Evolutionary conservation across 2,113 vertebrate genomes (phyloP).

Genomic region (Bombycilla garrulus): DNA sequence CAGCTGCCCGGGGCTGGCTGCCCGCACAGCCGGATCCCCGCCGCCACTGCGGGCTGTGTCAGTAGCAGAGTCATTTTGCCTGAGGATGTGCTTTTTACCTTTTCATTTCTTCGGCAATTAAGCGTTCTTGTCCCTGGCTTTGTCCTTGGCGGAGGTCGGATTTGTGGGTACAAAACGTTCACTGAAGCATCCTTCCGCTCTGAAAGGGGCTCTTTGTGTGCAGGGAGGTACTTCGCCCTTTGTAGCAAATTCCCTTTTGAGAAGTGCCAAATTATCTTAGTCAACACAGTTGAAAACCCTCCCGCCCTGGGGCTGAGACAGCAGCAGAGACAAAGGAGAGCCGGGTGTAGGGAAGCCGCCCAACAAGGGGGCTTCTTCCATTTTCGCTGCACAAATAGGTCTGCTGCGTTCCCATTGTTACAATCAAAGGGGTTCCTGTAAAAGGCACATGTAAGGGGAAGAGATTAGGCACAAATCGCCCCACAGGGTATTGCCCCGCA

Average conservation of each 20-base stretch:
- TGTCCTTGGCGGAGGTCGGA: constrained; percentile 56
- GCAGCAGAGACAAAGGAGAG: constrained; percentile 42
- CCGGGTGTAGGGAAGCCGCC: constrained; percentile 23
- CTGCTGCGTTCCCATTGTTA: neutral
- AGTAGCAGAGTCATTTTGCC: constrained; percentile 63
- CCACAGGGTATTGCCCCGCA: neutral
- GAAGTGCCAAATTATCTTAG: constrained; percentile 67
- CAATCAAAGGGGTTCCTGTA: constrained; percentile 41
- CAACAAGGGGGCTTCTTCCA: constrained; percentile 38
- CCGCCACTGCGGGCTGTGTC: constrained; percentile 19
- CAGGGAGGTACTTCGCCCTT: constrained; percentile 51
- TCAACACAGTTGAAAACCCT: constrained; percentile 55
- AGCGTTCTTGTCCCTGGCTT: constrained; percentile 66
- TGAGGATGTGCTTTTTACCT: constrained; percentile 70
- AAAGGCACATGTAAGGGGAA: constrained; percentile 45
- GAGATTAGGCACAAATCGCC: constrained; percentile 12
- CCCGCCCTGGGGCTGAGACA: constrained; percentile 36
- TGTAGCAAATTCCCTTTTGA: constrained; percentile 63
- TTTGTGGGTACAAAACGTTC: constrained; percentile 60
- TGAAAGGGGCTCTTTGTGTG: constrained; percentile 61
- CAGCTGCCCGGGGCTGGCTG: neutral
- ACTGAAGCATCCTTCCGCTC: constrained; percentile 61
- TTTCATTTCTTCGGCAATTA: constrained; percentile 71
- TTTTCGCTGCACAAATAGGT: constrained; percentile 45
- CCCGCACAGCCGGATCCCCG: neutral